Base-by-base conservation (phyloP, 2,888 invertebrate genomes). In the Baronia brevicornis region DNA sequence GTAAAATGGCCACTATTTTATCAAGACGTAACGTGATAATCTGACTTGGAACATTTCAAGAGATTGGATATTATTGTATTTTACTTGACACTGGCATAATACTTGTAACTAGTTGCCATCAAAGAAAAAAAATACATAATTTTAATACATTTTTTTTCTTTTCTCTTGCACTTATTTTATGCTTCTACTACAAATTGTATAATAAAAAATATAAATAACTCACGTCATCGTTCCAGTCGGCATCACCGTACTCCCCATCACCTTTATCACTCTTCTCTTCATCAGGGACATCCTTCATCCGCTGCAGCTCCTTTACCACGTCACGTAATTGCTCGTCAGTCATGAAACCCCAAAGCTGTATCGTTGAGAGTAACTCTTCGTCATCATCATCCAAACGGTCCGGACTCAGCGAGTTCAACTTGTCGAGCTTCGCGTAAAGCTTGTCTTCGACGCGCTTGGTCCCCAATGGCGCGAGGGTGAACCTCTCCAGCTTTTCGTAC, bases 181-280 rank as follows among this genome's bases (percentile, higher is more conserved):
- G 6, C 6, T 5, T 13, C 9, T 12, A 9, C 9, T 13, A 9
- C 4, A 9, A n/a, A 5, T 10, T 18, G 12, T 21, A 21, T 27
- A 31, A 7, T 1, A 2, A 15, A 34, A 22, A 22, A 26, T 12
- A 11, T 9, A 21, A 3, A 21, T 14, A 10, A 68, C 80, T 57
- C 39, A 79, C 80, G 61, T 72, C 72, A 33, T 80, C 79, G 40
- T 63, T 63, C 62, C 72, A 74, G 12, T 66, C 66, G 18, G 47
- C 40, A 23, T 74, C 74, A n/a, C 47, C 53, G 29, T 72, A 68
- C 1, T 74, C 69, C 32, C 54, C 55, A 1, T 68, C 68, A 1
- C 40, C 39, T 11, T 58, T 48, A 3, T 68, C 64, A 37, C 51
- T 52, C 24, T 53, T 53, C 13, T 53, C 59, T 1, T 65, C 54